A percentile compares a stretch with the other conserved stretches of the same genome.
Conservation (phyloP, 2,797 vertebrate species). For the Paedocypris micromegethes region DNA sequence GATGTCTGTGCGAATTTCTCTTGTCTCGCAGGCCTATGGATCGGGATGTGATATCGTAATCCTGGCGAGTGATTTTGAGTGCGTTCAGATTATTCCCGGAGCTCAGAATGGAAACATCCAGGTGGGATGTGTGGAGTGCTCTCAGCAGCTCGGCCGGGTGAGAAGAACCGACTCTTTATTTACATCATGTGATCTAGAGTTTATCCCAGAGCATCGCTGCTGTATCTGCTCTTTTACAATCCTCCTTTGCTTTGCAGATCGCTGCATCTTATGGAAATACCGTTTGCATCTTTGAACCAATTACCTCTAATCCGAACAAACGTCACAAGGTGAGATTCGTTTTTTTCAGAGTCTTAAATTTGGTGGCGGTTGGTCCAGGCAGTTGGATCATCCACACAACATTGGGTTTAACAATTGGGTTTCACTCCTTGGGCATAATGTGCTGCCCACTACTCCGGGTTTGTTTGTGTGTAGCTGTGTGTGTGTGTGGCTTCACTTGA, state of each 20-base stretch:
- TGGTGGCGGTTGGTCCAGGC: too few relatives aligned
- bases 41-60: slow-evolving; percentile 98
- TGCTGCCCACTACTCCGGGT: too few relatives aligned
- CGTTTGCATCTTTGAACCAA: slow-evolving; percentile 96
- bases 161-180: slow-evolving; percentile 54
- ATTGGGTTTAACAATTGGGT: too few relatives aligned
- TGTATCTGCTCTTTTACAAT: neutral
- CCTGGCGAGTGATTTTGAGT: slow-evolving; percentile 94
- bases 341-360: neutral
- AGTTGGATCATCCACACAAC: too few relatives aligned
- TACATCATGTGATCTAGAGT: neutral
- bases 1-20: slow-evolving; percentile 3
- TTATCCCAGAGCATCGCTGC: slow-evolving; percentile 1
- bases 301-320: slow-evolving; percentile 83
- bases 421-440: too few relatives aligned
- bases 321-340: slow-evolving; percentile 61
- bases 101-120: slow-evolving; percentile 99
- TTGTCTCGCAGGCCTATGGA: slow-evolving; percentile 81
- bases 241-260: slow-evolving; percentile 74
- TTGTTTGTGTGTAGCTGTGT: too few relatives aligned
- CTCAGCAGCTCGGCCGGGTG: slow-evolving; percentile 93
- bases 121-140: slow-evolving; percentile 98
- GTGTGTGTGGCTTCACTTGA: too few relatives aligned
- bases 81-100: slow-evolving; percentile 97
- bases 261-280: slow-evolving; percentile 97